A percentile compares a stretch with the other conserved stretches of the same genome.
Evolutionary conservation across 2,113 vertebrate genomes (phyloP).

Genomic region (Pygoscelis adeliae): DNA sequence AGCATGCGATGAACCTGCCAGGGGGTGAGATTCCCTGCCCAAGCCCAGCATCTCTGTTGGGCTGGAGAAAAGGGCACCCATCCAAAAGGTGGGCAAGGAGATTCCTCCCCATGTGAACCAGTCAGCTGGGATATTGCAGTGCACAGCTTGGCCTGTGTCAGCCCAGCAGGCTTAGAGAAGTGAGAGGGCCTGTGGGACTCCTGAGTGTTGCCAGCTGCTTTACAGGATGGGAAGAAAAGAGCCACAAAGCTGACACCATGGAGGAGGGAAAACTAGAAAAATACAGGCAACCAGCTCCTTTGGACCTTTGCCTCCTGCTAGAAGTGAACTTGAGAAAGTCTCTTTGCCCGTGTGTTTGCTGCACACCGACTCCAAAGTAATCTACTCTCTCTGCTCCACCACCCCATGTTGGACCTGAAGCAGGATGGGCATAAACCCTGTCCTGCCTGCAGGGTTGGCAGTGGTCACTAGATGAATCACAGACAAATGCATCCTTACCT

Average conservation of each 20-base stretch:
- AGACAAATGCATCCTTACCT: not conserved
- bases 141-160: not conserved
- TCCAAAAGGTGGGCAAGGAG: not conserved
- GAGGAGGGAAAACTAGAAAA: not conserved
- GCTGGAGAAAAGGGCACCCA: not conserved
- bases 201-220: not conserved
- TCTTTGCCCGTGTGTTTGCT: rapidly evolving
- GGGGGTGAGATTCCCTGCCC: not conserved
- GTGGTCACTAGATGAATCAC: not conserved
- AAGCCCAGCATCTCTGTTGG: not conserved
- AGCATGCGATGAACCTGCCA: not conserved
- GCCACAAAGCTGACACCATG: not conserved
- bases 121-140: not conserved
- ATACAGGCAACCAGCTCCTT: not conserved
- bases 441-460: not conserved
- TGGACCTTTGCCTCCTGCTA: not conserved
- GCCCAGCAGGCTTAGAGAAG: not conserved
- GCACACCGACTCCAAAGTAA: not conserved
- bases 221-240: not conserved
- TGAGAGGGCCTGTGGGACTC: not conserved
- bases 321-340: not conserved
- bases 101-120: not conserved
- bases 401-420: not conserved
- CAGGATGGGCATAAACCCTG: not conserved
- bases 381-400: rapidly evolving